Percentiles rank a stretch among this genome's conserved stretches.
Conservation (phyloP, 2,888 invertebrate genomes). For the Euzophera pinguis region DNA sequence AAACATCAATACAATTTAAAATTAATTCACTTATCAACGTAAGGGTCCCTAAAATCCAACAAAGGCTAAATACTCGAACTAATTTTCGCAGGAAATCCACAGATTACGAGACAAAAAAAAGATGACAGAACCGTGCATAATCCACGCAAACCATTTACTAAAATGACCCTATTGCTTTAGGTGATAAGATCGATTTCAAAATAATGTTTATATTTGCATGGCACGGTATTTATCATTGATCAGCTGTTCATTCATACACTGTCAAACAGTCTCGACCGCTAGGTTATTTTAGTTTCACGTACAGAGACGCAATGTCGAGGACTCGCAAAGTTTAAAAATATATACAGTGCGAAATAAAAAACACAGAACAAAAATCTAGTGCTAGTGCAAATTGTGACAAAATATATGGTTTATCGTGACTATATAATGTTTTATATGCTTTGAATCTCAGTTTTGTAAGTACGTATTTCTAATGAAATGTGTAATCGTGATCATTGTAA, state of each 20-base stretch:
- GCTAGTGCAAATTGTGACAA: background rate
- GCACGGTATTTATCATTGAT: background rate
- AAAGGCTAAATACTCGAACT: background rate
- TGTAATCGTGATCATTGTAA: background rate
- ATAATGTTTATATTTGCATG: background rate
- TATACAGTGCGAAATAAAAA: background rate
- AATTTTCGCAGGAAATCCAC: background rate
- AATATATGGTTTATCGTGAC: background rate
- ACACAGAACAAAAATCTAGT: background rate
- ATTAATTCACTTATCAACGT: background rate
- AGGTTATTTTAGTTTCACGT: conserved; percentile 9
- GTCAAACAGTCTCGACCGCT: background rate
- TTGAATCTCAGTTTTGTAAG: background rate
- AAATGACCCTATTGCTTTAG: background rate
- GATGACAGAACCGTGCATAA: background rate
- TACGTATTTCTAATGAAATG: background rate
- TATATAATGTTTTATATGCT: background rate
- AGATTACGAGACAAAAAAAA: background rate
- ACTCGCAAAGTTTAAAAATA: background rate
- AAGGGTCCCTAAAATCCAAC: conserved; percentile 4
- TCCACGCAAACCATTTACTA: background rate
- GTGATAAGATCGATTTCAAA: background rate
- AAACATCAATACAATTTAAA: no score
- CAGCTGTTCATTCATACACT: conserved; percentile 14
- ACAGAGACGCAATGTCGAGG: conserved; percentile 13